A percentile compares a stretch with the other conserved stretches of the same genome.
phyloP scores from a whole-genome alignment of 2,888 invertebrate species.

The Zonitis immaculata region DNA sequence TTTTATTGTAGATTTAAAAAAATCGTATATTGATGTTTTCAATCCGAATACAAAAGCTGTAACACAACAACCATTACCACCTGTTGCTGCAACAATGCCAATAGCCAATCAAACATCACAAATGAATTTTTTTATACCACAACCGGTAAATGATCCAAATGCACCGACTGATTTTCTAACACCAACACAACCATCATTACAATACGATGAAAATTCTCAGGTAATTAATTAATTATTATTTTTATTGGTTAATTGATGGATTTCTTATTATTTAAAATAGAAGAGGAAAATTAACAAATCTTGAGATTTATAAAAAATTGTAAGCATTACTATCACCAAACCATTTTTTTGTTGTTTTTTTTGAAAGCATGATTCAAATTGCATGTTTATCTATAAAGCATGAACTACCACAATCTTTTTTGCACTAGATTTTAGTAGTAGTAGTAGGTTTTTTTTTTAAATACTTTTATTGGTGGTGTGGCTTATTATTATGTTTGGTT shows the following conservation, averaged over 20 bases:
- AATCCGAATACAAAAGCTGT: constrained; percentile 60
- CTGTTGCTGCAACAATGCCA: constrained; percentile 41
- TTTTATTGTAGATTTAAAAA: constrained; percentile 64
- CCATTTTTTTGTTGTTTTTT: too few species aligned
- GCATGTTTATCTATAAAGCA: too few species aligned
- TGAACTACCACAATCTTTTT: too few species aligned
- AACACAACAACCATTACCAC: constrained; percentile 43
- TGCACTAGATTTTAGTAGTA: too few species aligned
- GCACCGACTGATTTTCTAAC: constrained; percentile 57
- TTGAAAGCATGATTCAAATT: too few species aligned
- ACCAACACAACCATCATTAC: constrained; percentile 37
- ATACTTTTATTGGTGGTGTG: constrained; percentile 38
- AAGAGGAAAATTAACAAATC: constrained; percentile 37
- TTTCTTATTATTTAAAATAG: constrained; percentile 24
- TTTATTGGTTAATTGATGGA: too few species aligned
- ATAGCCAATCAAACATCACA: constrained; percentile 46
- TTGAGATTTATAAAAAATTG: constrained; percentile 33
- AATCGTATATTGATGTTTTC: constrained; percentile 87
- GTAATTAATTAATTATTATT: constrained; percentile 26
- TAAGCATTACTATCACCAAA: too few species aligned
- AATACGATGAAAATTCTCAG: constrained; percentile 30
- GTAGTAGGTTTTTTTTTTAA: neutral
- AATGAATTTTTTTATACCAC: constrained; percentile 55
- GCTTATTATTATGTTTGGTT: constrained; percentile 46
- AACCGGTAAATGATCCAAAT: constrained; percentile 53